Evolutionary conservation across 2,797 vertebrate species (phyloP).

Genomic region (Pyrocephalus nanus): DNA sequence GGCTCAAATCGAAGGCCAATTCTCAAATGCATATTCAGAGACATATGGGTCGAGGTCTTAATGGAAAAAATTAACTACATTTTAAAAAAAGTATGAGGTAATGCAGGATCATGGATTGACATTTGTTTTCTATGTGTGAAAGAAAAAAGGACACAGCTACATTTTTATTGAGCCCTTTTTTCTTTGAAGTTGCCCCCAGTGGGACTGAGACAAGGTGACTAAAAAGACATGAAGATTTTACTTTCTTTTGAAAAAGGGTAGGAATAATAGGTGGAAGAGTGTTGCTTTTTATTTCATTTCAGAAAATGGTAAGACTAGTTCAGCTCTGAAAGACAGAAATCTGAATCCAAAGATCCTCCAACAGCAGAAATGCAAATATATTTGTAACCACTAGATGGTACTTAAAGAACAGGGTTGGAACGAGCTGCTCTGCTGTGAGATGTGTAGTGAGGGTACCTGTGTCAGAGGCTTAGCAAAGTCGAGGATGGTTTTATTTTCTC

Average conservation of each 20-base stretch:
- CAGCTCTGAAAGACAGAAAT: background rate
- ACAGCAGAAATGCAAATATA: conserved; percentile 27
- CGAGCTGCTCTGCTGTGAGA: background rate
- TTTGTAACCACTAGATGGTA: conserved; percentile 75
- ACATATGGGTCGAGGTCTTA: background rate
- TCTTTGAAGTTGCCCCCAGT: background rate
- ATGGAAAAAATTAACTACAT: background rate
- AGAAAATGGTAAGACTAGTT: background rate
- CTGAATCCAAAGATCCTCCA: background rate
- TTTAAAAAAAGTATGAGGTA: background rate
- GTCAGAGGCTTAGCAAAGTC: background rate
- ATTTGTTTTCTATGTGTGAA: background rate
- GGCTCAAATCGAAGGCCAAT: background rate
- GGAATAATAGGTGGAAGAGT: background rate
- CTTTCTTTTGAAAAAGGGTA: background rate
- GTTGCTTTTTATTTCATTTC: background rate
- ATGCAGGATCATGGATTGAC: background rate
- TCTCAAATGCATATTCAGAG: conserved; percentile 20
- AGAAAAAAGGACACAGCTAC: background rate
- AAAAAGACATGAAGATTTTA: background rate
- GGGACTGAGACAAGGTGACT: background rate
- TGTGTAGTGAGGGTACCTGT: background rate
- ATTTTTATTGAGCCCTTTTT: background rate
- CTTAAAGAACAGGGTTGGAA: conserved; percentile 71
- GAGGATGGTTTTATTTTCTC: conserved; percentile 45